phyloP scores from a whole-genome alignment of 1,140 invertebrate genomes.

The Bombus pascuorum region DNA sequence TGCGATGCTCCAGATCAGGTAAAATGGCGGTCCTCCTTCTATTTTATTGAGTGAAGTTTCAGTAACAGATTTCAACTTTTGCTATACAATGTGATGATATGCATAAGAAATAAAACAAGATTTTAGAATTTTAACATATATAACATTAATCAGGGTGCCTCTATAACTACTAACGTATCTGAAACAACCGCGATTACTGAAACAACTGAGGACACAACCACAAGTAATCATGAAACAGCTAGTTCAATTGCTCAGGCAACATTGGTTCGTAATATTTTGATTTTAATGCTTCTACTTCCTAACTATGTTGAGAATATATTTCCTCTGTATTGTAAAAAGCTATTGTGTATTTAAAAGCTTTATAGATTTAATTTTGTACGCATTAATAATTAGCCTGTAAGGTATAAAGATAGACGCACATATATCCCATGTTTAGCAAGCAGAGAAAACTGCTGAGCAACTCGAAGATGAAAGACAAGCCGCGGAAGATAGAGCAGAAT shows the following conservation, averaged over 20 bases:
- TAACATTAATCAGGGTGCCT: constrained; percentile 39
- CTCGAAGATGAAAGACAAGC: constrained; percentile 81
- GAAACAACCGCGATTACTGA: constrained; percentile 36
- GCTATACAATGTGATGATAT: background rate
- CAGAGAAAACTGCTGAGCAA: constrained; percentile 79
- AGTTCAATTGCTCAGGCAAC: constrained; percentile 35
- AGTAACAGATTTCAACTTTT: background rate
- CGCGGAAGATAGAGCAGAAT: constrained; percentile 79
- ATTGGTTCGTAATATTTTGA: constrained; percentile 68
- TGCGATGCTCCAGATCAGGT: constrained; percentile 81
- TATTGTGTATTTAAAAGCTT: background rate
- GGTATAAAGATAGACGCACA: constrained; percentile 44
- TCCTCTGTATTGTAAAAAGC: background rate
- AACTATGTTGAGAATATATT: background rate
- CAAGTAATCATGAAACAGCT: constrained; percentile 3
- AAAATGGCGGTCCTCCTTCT: background rate
- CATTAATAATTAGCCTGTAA: constrained; percentile 1
- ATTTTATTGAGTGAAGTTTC: background rate
- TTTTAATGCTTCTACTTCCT: background rate
- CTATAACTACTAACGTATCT: constrained; percentile 47
- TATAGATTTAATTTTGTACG: constrained; percentile 18
- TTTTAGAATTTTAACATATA: constrained; percentile 25
- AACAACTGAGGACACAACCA: constrained; percentile 24
- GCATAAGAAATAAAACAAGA: background rate
- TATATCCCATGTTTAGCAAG: constrained; percentile 66